These are phyloP conservation scores for Megaptera novaeangliae DNA, from an alignment of 2,113 vertebrate species.

Conservation along the genomic window DNA sequence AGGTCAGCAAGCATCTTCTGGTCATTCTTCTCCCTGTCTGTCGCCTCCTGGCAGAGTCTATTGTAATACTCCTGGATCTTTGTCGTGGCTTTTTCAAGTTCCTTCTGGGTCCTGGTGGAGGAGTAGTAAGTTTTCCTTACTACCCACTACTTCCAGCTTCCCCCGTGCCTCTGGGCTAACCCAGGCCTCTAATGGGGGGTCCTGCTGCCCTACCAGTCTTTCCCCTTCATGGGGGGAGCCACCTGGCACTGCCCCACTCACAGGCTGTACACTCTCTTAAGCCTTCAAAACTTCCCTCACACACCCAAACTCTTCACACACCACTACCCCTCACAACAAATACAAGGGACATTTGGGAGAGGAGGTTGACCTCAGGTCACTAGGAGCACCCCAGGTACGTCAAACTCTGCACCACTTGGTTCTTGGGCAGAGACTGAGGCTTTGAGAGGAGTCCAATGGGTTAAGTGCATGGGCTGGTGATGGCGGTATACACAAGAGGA, in stretches of 20 bases:
- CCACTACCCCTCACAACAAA: rapidly evolving
- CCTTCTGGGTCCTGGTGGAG: conserved; percentile 83
- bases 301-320: background rate
- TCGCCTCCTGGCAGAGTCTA: conserved; percentile 82
- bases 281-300: background rate
- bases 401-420: background rate
- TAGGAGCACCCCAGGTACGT: background rate
- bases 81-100: conserved; percentile 80
- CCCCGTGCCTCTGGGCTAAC: background rate
- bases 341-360: background rate
- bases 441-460: background rate
- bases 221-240: background rate
- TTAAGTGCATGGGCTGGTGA: too few species aligned
- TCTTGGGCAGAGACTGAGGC: background rate
- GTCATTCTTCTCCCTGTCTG: conserved; percentile 85
- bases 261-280: background rate
- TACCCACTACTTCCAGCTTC: background rate
- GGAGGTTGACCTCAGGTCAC: background rate
- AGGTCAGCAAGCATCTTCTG: conserved; percentile 89
- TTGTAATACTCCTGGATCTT: conserved; percentile 84
- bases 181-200: background rate
- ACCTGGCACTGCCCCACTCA: background rate
- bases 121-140: background rate
- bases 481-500: background rate
- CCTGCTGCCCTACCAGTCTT: background rate